phyloP scores from a whole-genome alignment of 2,113 vertebrate genomes.

The Neolamprologus toae region DNA sequence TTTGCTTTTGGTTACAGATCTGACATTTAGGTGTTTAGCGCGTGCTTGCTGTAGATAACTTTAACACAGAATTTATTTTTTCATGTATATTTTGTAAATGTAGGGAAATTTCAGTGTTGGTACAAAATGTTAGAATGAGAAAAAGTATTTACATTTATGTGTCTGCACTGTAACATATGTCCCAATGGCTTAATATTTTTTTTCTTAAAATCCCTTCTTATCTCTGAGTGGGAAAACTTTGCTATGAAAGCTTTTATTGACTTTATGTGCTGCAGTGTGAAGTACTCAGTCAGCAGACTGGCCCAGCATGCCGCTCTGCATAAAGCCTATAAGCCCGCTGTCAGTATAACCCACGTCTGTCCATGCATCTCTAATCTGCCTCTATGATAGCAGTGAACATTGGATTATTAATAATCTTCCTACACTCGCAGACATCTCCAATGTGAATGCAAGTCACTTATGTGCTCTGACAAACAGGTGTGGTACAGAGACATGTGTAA shows the following conservation, averaged over 20 bases:
- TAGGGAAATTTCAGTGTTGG: not conserved
- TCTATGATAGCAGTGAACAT: slow-evolving; percentile 21
- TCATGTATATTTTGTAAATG: not conserved
- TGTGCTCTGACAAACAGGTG: not conserved
- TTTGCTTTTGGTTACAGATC: not conserved
- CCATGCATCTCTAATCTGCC: slow-evolving; percentile 47
- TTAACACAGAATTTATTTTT: not conserved
- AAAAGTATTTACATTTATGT: not conserved
- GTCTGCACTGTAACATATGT: not conserved
- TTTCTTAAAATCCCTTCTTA: not conserved
- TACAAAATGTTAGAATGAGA: not conserved
- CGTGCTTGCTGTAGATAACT: not conserved
- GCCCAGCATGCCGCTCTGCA: slow-evolving; percentile 2
- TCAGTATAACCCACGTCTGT: slow-evolving; percentile 16
- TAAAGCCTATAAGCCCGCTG: slow-evolving; percentile 44
- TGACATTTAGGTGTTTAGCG: not conserved
- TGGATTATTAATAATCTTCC: slow-evolving; percentile 65
- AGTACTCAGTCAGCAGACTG: slow-evolving; percentile 31
- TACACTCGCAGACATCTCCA: not conserved
- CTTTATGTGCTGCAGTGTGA: not conserved
- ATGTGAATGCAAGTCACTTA: not conserved
- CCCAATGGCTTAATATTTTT: not conserved
- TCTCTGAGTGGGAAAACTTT: not conserved
- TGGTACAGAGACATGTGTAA: not conserved
- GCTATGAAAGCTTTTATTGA: not conserved